Conservation (phyloP, 1,140 invertebrate species). For the Cyphomyrmex costatus region DNA sequence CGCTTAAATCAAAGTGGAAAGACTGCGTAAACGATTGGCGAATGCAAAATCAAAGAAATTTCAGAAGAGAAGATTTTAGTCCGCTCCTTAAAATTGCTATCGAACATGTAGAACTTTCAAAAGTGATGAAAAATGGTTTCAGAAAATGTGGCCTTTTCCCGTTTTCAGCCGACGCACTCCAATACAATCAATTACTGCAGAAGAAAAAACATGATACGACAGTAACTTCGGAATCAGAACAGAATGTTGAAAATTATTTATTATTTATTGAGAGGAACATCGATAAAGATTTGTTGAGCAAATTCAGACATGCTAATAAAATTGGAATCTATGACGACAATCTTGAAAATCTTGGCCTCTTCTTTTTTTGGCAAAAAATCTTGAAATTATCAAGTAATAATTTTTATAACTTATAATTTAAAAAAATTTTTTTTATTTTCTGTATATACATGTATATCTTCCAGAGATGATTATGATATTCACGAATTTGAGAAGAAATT, state of each 20-base stretch:
- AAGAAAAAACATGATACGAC: constrained; percentile 6
- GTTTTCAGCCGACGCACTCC: constrained; percentile 17
- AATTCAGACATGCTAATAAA: constrained; percentile 23
- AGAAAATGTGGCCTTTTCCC: constrained; percentile 21
- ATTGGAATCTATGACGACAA: constrained; percentile 8
- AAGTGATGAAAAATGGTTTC: constrained; percentile 30
- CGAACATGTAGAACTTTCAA: constrained; percentile 17
- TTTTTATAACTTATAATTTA: neutral
- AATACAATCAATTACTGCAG: constrained; percentile 19
- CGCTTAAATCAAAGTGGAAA: constrained; percentile 67
- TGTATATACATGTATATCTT: constrained; percentile 18
- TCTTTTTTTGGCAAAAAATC: constrained; percentile 33
- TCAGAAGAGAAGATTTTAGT: constrained; percentile 30
- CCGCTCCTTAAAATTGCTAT: constrained; percentile 19
- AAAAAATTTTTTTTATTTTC: too few relatives aligned
- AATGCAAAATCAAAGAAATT: constrained; percentile 11
- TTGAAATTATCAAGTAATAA: constrained; percentile 27
- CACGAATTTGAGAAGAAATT: too few relatives aligned
- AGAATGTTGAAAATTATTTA: constrained; percentile 31
- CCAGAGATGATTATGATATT: too few relatives aligned
- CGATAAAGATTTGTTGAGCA: constrained; percentile 13
- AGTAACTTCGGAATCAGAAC: neutral
- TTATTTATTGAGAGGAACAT: constrained; percentile 27
- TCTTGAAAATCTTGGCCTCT: neutral
- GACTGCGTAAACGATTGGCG: constrained; percentile 39